These are phyloP conservation scores for Phaetusa simplex DNA, from an alignment of 2,113 vertebrate species.

Conservation along the genomic window DNA sequence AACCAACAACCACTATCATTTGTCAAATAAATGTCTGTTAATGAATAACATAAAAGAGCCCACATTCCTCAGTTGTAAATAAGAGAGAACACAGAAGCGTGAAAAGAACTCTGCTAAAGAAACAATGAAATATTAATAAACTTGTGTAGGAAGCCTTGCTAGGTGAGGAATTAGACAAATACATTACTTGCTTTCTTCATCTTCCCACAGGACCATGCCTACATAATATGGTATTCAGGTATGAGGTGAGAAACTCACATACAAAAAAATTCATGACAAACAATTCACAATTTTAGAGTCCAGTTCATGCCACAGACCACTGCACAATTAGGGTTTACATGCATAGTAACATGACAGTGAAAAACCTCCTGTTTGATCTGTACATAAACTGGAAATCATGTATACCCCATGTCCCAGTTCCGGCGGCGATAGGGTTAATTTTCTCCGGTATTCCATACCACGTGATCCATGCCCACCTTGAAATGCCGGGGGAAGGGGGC, in stretches of 20 bases:
- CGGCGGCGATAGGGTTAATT: no score
- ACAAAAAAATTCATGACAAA: background rate
- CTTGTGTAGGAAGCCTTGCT: conserved; percentile 12
- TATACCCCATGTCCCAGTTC: no score
- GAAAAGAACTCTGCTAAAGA: conserved; percentile 32
- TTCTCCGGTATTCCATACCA: no score
- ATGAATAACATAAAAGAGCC: conserved; percentile 30
- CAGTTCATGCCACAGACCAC: background rate
- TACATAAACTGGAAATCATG: background rate
- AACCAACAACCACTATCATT: background rate
- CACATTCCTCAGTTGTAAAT: conserved; percentile 29
- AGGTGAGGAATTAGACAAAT: conserved; percentile 34
- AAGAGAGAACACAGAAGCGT: conserved; percentile 37
- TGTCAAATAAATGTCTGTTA: conserved; percentile 45
- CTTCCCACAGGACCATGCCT: background rate
- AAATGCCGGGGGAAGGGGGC: no score
- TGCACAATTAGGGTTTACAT: background rate
- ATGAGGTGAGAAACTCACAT: background rate
- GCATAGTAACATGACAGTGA: background rate
- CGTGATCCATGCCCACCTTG: no score
- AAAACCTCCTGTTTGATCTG: background rate
- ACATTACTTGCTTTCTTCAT: background rate
- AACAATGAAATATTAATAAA: conserved; percentile 63
- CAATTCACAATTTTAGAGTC: background rate
- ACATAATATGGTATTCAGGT: background rate